Conservation (phyloP, 2,888 invertebrate species). For the Phrixothrix hirtus region DNA sequence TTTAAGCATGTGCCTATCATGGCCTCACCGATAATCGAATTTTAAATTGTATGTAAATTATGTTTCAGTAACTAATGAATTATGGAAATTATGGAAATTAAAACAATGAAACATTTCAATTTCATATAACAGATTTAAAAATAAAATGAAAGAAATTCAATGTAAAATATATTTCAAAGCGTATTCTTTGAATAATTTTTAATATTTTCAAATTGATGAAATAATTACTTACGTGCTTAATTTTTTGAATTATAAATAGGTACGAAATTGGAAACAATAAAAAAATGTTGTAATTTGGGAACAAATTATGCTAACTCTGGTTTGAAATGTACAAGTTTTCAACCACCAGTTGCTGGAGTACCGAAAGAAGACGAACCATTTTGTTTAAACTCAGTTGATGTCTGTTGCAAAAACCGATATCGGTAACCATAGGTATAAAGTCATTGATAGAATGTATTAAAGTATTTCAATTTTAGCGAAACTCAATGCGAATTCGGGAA, state of each 20-base stretch:
- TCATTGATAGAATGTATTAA: not conserved
- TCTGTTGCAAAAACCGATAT: slow-evolving; percentile 65
- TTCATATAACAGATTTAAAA: slow-evolving; percentile 15
- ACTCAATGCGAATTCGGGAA: slow-evolving; percentile 60
- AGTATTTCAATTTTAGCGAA: slow-evolving; percentile 50
- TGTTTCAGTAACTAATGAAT: slow-evolving; percentile 36
- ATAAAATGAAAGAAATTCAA: slow-evolving; percentile 5
- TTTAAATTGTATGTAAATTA: slow-evolving; percentile 40
- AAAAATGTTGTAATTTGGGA: slow-evolving; percentile 51
- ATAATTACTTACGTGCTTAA: not conserved
- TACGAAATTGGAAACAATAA: slow-evolving; percentile 44
- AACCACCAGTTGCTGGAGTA: slow-evolving; percentile 59
- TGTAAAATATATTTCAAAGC: slow-evolving; percentile 10
- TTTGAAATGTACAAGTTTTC: slow-evolving; percentile 45
- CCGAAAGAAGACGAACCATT: slow-evolving; percentile 62
- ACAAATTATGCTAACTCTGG: slow-evolving; percentile 49
- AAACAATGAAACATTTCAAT: slow-evolving; percentile 23
- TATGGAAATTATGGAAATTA: slow-evolving; percentile 23
- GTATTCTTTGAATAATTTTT: slow-evolving; percentile 5
- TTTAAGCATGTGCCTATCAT: slow-evolving; percentile 32
- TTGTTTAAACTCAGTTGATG: slow-evolving; percentile 66
- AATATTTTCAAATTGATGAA: not conserved
- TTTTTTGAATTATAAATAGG: slow-evolving; percentile 34
- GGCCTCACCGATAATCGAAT: slow-evolving; percentile 40
- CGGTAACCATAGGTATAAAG: slow-evolving; percentile 49